A percentile compares a stretch with the other conserved stretches of the same genome.
These are phyloP conservation scores for Nematolebias whitei DNA, from an alignment of 2,113 vertebrate species.

Conservation along the genomic window DNA sequence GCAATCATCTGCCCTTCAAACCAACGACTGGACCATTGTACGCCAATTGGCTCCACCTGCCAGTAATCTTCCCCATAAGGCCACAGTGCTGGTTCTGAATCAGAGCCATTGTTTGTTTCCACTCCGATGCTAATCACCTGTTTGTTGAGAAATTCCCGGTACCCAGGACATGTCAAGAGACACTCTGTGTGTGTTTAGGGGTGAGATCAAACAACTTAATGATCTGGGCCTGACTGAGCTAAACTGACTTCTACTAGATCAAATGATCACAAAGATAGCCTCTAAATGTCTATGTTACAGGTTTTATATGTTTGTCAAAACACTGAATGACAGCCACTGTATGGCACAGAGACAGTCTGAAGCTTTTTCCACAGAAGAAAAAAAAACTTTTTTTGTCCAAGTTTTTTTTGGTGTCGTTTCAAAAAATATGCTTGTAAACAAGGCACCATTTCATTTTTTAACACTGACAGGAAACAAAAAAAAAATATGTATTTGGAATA, in stretches of 20 bases:
- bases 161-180: conserved; percentile 64
- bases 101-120: conserved; percentile 75
- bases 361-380: too few relatives aligned
- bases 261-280: conserved; percentile 54
- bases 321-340: background rate
- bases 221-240: conserved; percentile 31
- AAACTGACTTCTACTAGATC: conserved; percentile 35
- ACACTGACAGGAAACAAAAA: too few relatives aligned
- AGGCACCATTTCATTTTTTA: too few relatives aligned
- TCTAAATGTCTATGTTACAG: conserved; percentile 6
- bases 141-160: conserved; percentile 74
- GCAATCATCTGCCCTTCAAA: conserved; percentile 81
- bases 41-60: conserved; percentile 78
- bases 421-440: too few relatives aligned
- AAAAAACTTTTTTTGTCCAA: too few relatives aligned
- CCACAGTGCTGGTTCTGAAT: conserved; percentile 62
- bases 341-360: too few relatives aligned
- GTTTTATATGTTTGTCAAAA: background rate
- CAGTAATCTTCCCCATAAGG: conserved; percentile 76
- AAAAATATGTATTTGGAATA: too few relatives aligned
- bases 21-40: conserved; percentile 75
- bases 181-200: conserved; percentile 49
- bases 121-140: conserved; percentile 79
- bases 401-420: too few relatives aligned
- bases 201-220: conserved; percentile 61